Percentiles rank a stretch among this genome's conserved stretches.
Evolutionary conservation across 2,113 vertebrate species (phyloP).

Genomic region (Electrona antarctica): DNA sequence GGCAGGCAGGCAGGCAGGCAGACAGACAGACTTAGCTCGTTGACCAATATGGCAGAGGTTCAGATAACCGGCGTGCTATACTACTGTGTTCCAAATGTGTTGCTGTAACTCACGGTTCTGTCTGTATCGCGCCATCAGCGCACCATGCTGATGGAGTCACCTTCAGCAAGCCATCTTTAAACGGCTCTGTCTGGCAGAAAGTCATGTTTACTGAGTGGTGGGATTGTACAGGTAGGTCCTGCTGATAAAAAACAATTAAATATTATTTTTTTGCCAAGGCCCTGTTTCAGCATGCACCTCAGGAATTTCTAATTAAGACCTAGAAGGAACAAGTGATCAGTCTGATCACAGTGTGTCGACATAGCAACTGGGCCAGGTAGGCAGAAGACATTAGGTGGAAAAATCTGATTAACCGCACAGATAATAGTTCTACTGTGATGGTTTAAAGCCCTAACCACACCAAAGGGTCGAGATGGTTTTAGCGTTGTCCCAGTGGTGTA

Average conservation of each 20-base stretch:
- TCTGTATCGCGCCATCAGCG: conserved; percentile 33
- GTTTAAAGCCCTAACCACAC: too few species aligned
- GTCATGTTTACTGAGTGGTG: conserved; percentile 43
- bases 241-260: conserved; percentile 36
- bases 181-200: conserved; percentile 35
- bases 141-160: conserved; percentile 50
- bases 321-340: conserved; percentile 63
- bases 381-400: conserved; percentile 43
- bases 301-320: conserved; percentile 71
- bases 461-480: too few species aligned
- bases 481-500: too few species aligned
- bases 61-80: background rate
- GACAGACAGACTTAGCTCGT: too few species aligned
- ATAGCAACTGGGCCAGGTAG: conserved; percentile 53
- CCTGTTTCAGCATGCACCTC: conserved; percentile 45
- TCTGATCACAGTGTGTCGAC: conserved; percentile 57
- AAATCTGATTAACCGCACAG: conserved; percentile 57
- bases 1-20: too few species aligned
- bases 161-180: conserved; percentile 53
- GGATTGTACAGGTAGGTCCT: conserved; percentile 39
- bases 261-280: conserved; percentile 36
- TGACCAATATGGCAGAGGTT: too few species aligned
- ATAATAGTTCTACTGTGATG: conserved; percentile 58
- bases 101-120: conserved; percentile 22
- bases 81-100: background rate